Percentiles rank a stretch among this genome's conserved stretches.
These are phyloP conservation scores for Geococcyx californianus DNA, from an alignment of 2,113 vertebrate genomes.

Conservation along the genomic window DNA sequence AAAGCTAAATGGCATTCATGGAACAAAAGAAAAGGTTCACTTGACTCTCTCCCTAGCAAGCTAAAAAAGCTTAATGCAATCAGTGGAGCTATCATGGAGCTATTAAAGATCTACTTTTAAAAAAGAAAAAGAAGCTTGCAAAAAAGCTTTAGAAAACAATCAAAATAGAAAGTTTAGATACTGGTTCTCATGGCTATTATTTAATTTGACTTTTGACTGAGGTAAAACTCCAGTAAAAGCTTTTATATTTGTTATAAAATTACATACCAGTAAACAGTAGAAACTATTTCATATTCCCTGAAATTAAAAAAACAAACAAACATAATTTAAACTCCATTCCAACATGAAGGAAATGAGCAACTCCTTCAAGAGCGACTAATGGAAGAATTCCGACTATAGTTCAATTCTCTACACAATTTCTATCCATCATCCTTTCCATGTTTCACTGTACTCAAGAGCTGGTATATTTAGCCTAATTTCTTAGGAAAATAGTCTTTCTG, in stretches of 20 bases:
- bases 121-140: not conserved
- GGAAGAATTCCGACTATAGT: not conserved
- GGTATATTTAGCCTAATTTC: not conserved
- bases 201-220: not conserved
- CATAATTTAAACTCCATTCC: not conserved
- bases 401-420: not conserved
- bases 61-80: not conserved
- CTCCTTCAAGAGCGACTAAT: not conserved
- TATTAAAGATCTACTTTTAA: not conserved
- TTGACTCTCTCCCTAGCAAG: not conserved
- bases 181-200: not conserved
- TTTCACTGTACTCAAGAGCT: not conserved
- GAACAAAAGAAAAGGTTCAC: not conserved
- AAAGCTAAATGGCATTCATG: not conserved
- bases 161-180: not conserved
- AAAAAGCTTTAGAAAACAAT: not conserved
- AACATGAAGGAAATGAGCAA: not conserved
- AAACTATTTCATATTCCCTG: not conserved
- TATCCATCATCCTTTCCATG: not conserved
- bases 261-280: not conserved
- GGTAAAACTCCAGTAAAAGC: not conserved
- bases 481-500: not conserved
- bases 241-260: not conserved
- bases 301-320: not conserved
- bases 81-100: not conserved